Evolutionary conservation across 2,888 invertebrate species (phyloP), one percentile per base, ranked within the genome.

Genomic region (Maniola hyperantus): DNA sequence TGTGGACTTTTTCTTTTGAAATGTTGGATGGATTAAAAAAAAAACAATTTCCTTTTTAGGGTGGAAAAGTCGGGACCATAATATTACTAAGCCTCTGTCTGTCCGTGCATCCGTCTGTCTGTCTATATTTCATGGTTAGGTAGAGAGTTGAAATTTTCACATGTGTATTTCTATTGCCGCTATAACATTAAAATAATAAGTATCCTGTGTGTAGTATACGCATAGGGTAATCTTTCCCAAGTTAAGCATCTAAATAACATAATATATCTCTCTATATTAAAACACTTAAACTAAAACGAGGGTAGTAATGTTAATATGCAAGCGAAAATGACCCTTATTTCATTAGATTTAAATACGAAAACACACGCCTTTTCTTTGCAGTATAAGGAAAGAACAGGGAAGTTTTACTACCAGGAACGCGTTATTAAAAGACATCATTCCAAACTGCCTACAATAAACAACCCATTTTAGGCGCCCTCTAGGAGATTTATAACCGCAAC

Each of bases 381-480:
- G 55, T 57, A 34, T 59, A 65, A 67, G 64, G 69, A 71, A 69
- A 67, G 71, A 69, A 67, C 68, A 70, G 68, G 69, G 70, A 34
- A 51, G 58, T 68, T 68, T 78, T 83, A 83, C 83, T 83, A 83
- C 82, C 83, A 82, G 80, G 81, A 65, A 60, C 62, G 58, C 61
- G 58, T 65, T 61, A 68, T 68, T 68, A 65, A 68, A 68, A 67
- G 65, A 68, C 83, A 84, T 85, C 79, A 85, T 80, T 83, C 75
- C 77, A 73, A 82, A 84, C 76, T 73, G 81, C 78, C 78, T 79
- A 81, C 79, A 73, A 84, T 85, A 84, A 85, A 85, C 83, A 85
- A 84, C 79, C 77, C 82, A 83, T 85, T 83, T 82, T 75, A 73
- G 73, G 75, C 76, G 76, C 74, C 71, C 73, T 71, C 71, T 65